phyloP scores from a whole-genome alignment of 2,113 vertebrate genomes.

The Urocitellus parryii region DNA sequence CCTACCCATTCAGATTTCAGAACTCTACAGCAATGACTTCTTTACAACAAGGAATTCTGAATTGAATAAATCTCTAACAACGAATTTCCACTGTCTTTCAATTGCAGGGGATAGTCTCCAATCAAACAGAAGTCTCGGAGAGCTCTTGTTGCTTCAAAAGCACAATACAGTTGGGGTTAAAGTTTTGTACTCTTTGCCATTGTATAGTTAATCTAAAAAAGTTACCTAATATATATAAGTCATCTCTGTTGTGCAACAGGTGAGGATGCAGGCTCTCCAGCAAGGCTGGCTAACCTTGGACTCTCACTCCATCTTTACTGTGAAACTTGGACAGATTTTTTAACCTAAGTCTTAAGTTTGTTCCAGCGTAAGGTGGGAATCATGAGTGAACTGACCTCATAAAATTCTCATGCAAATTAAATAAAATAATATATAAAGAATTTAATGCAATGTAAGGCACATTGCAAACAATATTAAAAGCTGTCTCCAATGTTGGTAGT shows the following conservation, averaged over 20 bases:
- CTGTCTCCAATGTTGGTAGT: neutral
- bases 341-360: neutral
- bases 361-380: neutral
- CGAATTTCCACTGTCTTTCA: neutral
- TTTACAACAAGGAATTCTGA: conserved; percentile 31
- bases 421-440: neutral
- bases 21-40: neutral
- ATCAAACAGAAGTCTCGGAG: conserved; percentile 54
- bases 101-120: neutral
- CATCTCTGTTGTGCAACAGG: rapidly evolving
- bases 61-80: neutral
- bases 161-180: neutral
- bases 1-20: neutral
- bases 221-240: neutral
- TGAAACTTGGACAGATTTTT: neutral
- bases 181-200: neutral
- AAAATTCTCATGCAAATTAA: neutral
- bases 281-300: neutral
- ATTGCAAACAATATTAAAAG: neutral
- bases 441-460: neutral
- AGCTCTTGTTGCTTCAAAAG: conserved; percentile 34
- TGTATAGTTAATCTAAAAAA: neutral
- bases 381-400: neutral
- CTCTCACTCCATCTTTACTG: neutral
- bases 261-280: neutral